These are phyloP conservation scores for Egretta garzetta DNA, from an alignment of 2,113 vertebrate genomes.

Conservation along the genomic window DNA sequence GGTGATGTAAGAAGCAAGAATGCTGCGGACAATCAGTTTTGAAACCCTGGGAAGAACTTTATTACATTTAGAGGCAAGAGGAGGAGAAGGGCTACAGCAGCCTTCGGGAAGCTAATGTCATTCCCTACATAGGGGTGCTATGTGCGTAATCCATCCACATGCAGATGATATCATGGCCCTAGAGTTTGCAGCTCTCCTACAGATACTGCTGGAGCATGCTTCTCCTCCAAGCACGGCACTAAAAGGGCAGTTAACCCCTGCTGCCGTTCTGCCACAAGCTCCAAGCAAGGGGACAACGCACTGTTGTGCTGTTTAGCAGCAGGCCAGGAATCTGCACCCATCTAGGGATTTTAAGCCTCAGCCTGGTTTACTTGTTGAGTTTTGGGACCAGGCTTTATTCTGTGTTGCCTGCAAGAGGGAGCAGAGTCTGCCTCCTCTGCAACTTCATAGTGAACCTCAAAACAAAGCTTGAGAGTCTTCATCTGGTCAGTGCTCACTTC, in stretches of 20 bases:
- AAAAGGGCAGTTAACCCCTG: background rate
- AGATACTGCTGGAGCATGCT: rapidly evolving
- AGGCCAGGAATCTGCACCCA: background rate
- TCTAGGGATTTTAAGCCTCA: background rate
- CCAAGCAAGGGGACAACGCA: rapidly evolving
- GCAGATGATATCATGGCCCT: background rate
- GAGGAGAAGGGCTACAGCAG: background rate
- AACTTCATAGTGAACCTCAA: background rate
- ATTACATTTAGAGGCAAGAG: background rate
- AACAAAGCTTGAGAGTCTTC: background rate
- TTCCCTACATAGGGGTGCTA: background rate
- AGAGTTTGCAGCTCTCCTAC: background rate
- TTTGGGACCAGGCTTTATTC: background rate
- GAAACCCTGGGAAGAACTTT: background rate
- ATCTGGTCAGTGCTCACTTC: background rate
- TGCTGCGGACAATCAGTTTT: rapidly evolving
- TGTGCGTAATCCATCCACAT: background rate
- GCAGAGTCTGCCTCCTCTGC: background rate
- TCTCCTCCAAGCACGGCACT: background rate
- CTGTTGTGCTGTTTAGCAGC: background rate
- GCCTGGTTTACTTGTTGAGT: background rate
- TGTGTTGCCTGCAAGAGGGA: background rate
- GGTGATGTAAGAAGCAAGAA: background rate
- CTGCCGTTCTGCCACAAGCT: background rate
- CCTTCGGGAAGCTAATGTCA: background rate